A percentile compares a stretch with the other conserved stretches of the same genome.
phyloP scores from a whole-genome alignment of 2,113 vertebrate species.

The Scomber japonicus region DNA sequence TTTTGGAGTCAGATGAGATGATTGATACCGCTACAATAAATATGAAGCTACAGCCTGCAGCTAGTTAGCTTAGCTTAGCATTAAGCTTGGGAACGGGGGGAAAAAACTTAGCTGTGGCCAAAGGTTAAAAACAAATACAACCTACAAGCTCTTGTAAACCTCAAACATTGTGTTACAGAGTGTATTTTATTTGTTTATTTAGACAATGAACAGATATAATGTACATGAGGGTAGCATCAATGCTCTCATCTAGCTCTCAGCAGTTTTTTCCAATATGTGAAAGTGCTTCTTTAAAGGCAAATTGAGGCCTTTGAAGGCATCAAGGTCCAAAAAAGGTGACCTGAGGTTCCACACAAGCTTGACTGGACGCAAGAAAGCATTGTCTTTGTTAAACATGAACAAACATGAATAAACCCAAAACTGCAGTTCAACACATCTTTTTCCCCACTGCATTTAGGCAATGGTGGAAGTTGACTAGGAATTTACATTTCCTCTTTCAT shows the following conservation, averaged over 20 bases:
- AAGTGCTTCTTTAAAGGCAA: neutral
- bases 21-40: neutral
- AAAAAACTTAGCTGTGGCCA: too few species aligned
- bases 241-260: too few species aligned
- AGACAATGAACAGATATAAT: too few species aligned
- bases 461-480: neutral
- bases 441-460: neutral
- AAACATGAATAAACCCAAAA: neutral
- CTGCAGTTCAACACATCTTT: neutral
- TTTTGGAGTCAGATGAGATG: too few species aligned
- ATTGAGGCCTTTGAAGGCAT: neutral
- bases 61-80: neutral
- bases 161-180: too few species aligned
- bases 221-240: too few species aligned
- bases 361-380: conserved; percentile 9
- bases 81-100: too few species aligned
- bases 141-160: too few species aligned
- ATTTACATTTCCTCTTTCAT: neutral
- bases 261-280: too few species aligned
- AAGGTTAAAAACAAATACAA: too few species aligned
- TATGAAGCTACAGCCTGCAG: neutral
- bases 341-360: too few species aligned
- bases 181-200: too few species aligned
- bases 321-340: neutral
- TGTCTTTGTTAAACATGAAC: neutral